Conservation (phyloP, 2,113 vertebrate genomes). For the Synodontis membranacea region DNA sequence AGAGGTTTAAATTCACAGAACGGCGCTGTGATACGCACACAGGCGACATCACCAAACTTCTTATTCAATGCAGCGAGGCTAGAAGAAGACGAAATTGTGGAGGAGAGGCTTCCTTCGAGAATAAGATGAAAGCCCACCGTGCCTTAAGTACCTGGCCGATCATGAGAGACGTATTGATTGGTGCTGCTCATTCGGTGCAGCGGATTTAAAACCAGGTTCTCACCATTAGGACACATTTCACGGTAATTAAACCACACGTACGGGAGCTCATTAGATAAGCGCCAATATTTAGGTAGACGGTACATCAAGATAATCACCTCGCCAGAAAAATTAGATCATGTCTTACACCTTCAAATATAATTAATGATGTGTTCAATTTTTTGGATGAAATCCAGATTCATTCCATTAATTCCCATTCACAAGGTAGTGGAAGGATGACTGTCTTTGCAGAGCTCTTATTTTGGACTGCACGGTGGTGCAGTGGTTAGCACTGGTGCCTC, state of each 20-base stretch:
- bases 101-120: not conserved
- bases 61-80: not conserved
- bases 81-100: not conserved
- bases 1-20: slow-evolving; percentile 11
- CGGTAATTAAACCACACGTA: not conserved
- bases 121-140: not conserved
- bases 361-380: not conserved
- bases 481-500: no score
- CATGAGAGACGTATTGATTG: slow-evolving; percentile 9
- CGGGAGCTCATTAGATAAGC: not conserved
- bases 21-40: not conserved
- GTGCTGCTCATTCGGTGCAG: not conserved
- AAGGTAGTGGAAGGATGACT: not conserved
- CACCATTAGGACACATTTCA: not conserved
- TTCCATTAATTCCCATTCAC: not conserved
- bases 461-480: no score
- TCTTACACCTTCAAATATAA: slow-evolving; percentile 3
- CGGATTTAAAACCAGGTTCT: not conserved
- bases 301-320: not conserved
- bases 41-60: not conserved
- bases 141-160: not conserved
- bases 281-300: not conserved
- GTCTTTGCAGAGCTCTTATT: not conserved
- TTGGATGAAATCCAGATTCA: not conserved
- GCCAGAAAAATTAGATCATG: not conserved